These are phyloP conservation scores for Malacoctenus gilli DNA, from an alignment of 2,797 vertebrate species.

Conservation along the genomic window DNA sequence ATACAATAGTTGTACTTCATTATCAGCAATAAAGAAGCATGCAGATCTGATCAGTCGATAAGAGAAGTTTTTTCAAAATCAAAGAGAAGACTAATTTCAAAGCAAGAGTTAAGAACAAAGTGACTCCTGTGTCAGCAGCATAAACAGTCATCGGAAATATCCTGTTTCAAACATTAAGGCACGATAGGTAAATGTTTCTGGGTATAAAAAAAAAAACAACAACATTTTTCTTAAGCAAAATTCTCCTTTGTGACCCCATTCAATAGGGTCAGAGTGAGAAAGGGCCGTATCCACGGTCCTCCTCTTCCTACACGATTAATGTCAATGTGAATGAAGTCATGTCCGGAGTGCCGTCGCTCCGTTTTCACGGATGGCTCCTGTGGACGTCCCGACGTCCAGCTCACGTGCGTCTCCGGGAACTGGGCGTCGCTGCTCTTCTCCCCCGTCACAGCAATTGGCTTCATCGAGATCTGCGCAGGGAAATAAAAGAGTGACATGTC, in stretches of 20 bases:
- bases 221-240: conserved; percentile 6
- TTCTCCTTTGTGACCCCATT: conserved; percentile 7
- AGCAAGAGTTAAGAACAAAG: conserved; percentile 31
- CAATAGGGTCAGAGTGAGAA: conserved; percentile 14
- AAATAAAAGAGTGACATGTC: conserved; percentile 9
- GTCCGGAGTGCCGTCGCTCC: conserved; percentile 23
- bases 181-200: conserved; percentile 34
- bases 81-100: conserved; percentile 6
- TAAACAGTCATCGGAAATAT: neutral
- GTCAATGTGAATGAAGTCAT: conserved; percentile 8
- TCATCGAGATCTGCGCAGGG: conserved; percentile 24
- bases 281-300: conserved; percentile 3
- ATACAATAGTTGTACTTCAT: conserved; percentile 49
- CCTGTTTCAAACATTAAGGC: conserved; percentile 54
- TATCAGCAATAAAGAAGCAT: conserved; percentile 40
- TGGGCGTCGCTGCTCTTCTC: neutral
- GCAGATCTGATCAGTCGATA: conserved; percentile 32
- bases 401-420: no score
- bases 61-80: conserved; percentile 15
- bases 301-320: conserved; percentile 17
- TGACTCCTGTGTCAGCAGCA: conserved; percentile 18
- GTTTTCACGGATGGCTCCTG: neutral
- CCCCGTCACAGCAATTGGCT: conserved; percentile 18
- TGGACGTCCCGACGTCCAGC: conserved; percentile 32
- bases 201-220: no score